Conservation (phyloP, 2,113 vertebrate species). For the Syrmaticus mikado region DNA sequence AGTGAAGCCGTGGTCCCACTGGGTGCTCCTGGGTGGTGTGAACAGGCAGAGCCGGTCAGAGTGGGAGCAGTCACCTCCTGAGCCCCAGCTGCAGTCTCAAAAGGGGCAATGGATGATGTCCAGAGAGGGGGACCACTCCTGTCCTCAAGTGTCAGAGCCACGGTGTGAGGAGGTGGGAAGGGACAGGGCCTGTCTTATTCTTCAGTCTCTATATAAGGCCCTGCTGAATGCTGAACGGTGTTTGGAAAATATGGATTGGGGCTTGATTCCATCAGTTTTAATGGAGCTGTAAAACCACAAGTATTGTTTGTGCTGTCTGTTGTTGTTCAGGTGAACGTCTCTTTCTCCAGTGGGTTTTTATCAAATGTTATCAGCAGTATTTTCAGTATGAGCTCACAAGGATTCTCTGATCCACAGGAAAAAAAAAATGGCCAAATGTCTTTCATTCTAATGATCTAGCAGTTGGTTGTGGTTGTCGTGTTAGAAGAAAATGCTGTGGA, state of each 20-base stretch:
- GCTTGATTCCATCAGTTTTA: neutral
- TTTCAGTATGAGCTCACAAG: neutral
- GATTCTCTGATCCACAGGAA: neutral
- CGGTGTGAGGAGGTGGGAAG: neutral
- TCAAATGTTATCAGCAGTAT: neutral
- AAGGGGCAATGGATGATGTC: rapidly evolving
- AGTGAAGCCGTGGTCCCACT: rapidly evolving
- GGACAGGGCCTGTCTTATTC: no score
- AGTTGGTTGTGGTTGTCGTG: neutral
- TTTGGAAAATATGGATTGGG: neutral
- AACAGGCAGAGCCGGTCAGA: neutral
- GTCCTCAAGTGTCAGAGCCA: neutral
- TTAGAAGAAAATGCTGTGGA: conserved; percentile 1
- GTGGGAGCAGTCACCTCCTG: neutral
- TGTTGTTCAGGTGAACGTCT: neutral
- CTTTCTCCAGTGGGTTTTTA: neutral
- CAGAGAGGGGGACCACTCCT: neutral
- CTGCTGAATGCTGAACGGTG: neutral
- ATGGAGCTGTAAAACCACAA: neutral
- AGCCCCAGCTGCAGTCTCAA: rapidly evolving
- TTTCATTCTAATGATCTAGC: neutral
- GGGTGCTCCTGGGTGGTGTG: neutral
- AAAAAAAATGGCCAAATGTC: neutral
- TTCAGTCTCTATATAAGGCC: neutral
- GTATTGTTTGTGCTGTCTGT: neutral